Percentiles rank a stretch among this genome's conserved stretches.
These are phyloP conservation scores for Drosophila nr. perissopoda DNA, from an alignment of 2,888 invertebrate genomes.

Conservation along the genomic window DNA sequence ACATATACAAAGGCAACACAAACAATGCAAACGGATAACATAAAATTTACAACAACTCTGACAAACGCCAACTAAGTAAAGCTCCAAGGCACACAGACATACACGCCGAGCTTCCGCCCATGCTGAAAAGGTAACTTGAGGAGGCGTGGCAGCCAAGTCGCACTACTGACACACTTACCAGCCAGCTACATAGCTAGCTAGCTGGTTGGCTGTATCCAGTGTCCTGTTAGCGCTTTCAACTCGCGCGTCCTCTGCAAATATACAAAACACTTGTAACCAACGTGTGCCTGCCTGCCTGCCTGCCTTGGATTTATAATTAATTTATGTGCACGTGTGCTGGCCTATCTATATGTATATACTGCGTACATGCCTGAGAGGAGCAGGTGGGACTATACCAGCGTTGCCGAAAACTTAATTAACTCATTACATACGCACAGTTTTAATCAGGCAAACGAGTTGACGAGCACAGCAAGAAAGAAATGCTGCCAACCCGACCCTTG, in stretches of 20 bases:
- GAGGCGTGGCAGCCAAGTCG: conserved; percentile 57
- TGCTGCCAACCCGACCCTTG: conserved; percentile 39
- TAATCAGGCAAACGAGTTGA: conserved; percentile 71
- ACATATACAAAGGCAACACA: conserved; percentile 71
- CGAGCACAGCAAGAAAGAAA: conserved; percentile 46
- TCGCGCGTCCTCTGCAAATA: conserved; percentile 67
- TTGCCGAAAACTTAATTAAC: conserved; percentile 83
- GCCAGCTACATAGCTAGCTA: not conserved
- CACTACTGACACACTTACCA: conserved; percentile 69
- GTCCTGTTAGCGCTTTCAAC: conserved; percentile 39
- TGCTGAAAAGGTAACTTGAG: conserved; percentile 65
- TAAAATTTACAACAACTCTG: conserved; percentile 75
- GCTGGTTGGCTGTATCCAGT: not conserved
- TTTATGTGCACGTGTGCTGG: conserved; percentile 71
- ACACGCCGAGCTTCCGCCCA: conserved; percentile 48
- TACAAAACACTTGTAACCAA: conserved; percentile 75
- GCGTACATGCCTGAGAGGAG: not conserved
- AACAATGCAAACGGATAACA: conserved; percentile 79
- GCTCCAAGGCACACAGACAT: conserved; percentile 48
- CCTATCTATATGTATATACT: conserved; percentile 4
- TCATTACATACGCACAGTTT: conserved; percentile 80
- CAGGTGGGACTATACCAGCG: conserved; percentile 37
- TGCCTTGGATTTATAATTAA: conserved; percentile 79
- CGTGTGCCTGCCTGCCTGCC: conserved; percentile 46
- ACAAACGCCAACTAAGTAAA: conserved; percentile 52